Evolutionary conservation across 2,797 vertebrate genomes (phyloP).

Genomic region (Nothura maculosa): DNA sequence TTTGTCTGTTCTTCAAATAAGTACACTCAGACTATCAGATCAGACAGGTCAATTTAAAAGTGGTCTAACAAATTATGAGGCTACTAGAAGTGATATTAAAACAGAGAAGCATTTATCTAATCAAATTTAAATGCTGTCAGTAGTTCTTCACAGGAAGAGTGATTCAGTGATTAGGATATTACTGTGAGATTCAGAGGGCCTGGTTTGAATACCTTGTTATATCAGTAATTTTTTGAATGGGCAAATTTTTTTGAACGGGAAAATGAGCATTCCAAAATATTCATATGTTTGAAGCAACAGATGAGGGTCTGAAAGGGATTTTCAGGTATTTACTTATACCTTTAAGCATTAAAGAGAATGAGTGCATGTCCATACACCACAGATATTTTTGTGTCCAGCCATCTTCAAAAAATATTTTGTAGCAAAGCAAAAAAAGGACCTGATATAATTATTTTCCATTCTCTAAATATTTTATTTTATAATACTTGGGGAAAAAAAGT

Average conservation of each 20-base stretch:
- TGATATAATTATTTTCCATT: background rate
- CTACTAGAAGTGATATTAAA: background rate
- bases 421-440: background rate
- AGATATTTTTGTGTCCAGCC: background rate
- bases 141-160: background rate
- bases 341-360: background rate
- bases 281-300: background rate
- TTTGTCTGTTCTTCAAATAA: background rate
- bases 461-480: background rate
- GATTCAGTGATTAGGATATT: background rate
- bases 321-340: background rate
- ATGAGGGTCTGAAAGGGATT: background rate
- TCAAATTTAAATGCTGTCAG: background rate
- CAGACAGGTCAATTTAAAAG: background rate
- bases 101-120: background rate
- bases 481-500: fast-evolving
- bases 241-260: background rate
- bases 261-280: background rate
- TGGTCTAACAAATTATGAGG: background rate
- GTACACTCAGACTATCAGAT: background rate
- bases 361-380: background rate
- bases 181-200: background rate
- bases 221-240: background rate
- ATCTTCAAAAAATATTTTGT: background rate
- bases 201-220: background rate